Evolutionary conservation across 2,113 vertebrate species (phyloP).

Genomic region (Vombatus ursinus): DNA sequence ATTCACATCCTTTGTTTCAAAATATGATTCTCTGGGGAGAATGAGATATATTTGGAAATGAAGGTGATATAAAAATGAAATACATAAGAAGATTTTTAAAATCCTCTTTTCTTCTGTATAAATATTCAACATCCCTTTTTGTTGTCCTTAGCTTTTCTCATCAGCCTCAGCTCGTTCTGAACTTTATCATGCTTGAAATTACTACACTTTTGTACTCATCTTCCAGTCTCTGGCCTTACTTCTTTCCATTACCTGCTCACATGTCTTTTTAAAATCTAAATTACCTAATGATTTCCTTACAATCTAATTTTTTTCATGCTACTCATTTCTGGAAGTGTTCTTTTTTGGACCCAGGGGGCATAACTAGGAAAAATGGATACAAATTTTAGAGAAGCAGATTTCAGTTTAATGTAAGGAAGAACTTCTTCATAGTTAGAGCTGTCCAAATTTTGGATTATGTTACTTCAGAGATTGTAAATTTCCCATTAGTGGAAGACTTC

Average conservation of each 20-base stretch:
- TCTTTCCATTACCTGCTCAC: neutral
- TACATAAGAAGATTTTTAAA: neutral
- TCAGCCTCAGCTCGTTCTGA: neutral
- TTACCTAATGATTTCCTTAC: neutral
- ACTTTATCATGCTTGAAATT: neutral
- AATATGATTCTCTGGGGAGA: neutral
- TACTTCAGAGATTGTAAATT: neutral
- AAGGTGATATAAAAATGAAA: neutral
- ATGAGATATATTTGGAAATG: neutral
- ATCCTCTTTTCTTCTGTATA: neutral
- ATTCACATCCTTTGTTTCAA: neutral
- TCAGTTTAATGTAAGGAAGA: neutral
- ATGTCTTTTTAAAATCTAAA: neutral
- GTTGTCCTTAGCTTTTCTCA: neutral
- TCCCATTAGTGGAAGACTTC: neutral
- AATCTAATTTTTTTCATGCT: neutral
- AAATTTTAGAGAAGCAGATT: neutral
- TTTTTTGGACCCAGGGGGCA: neutral
- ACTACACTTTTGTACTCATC: neutral
- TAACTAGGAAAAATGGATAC: neutral
- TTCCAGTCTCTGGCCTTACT: neutral
- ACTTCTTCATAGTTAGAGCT: neutral
- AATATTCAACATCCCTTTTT: neutral
- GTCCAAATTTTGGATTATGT: neutral
- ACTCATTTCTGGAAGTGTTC: neutral